These are phyloP conservation scores for Archivesica marissinica DNA, from an alignment of 1,140 invertebrate species.

Conservation along the genomic window DNA sequence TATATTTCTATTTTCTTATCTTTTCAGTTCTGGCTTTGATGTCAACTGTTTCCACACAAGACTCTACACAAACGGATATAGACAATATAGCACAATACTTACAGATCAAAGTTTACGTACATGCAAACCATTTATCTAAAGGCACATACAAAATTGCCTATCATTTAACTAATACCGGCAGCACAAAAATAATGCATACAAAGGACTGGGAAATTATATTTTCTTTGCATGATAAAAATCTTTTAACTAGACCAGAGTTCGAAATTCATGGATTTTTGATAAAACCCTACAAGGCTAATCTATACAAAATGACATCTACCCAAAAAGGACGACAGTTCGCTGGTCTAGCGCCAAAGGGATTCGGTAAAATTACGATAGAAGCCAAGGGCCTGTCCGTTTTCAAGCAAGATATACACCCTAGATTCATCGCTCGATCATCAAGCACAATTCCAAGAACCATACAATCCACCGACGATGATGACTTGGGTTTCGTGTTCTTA, in stretches of 20 bases:
- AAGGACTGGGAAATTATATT: conserved; percentile 39
- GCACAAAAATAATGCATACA: neutral
- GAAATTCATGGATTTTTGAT: neutral
- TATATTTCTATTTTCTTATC: neutral
- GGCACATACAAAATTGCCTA: conserved; percentile 1
- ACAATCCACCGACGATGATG: neutral
- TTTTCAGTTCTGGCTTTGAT: neutral
- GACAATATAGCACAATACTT: conserved; percentile 18
- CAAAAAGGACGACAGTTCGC: neutral
- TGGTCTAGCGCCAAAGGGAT: neutral
- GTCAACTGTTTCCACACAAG: neutral
- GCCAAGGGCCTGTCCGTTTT: conserved; percentile 22
- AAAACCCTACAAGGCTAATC: neutral
- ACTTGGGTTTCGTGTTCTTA: neutral
- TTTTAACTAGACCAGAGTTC: neutral
- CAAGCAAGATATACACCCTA: neutral
- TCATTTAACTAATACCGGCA: neutral
- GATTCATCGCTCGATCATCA: neutral
- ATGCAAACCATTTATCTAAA: neutral
- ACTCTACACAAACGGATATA: conserved; percentile 15
- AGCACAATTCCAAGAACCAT: neutral
- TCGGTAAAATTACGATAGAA: conserved; percentile 10
- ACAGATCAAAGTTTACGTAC: neutral
- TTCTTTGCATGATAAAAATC: neutral
- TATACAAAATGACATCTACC: neutral